Evolutionary conservation across 1,140 invertebrate species (phyloP), one percentile per base, ranked within the genome.

Genomic region (Aricia agestis): DNA sequence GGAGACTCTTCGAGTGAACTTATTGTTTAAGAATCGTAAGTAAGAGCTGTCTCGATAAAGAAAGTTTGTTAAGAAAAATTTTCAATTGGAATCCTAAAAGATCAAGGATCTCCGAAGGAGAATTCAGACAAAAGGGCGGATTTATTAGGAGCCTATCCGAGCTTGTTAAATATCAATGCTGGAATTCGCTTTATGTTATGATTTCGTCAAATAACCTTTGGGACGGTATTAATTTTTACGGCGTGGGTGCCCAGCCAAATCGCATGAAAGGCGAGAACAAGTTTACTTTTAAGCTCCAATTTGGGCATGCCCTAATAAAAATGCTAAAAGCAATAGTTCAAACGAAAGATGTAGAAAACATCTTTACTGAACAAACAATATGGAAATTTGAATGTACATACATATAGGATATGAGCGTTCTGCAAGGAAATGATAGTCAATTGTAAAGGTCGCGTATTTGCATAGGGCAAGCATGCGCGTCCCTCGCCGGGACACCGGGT

Each of bases 361-460:
- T 36, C 36, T 36, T 36, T 36, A 0, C 31, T 31, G 9, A 31
- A 32, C 69, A 71, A 66, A 74, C 67, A 45, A 74, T 75, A 72
- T 67, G 61, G 61, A 45, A 69, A 73, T 70, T 70, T 66, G 71
- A 70, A 75, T 75, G 70, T 75, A 70, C 68, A 77, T 73, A 77
- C 36, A 77, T 73, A 77, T 71, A 69, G 63, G 70, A 72, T 74
- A 63, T 72, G 66, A 74, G 71, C 69, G 58, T 61, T 68, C 71
- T 69, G 68, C 36, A 69, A 70, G 74, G 69, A 75, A 75, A 78
- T 78, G 74, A 72, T 74, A 76, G 74, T 72, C 76, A 76, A 78
- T 79, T 78, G 76, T 71, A 76, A 74, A 77, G 78, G 78, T 79
- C 78, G 76, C 72, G 66, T 79, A 78, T 79, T 79, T 79, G 74